Evolutionary conservation across 2,113 vertebrate genomes (phyloP), one percentile per base, ranked within the genome.

Genomic region (Hipposideros armiger): DNA sequence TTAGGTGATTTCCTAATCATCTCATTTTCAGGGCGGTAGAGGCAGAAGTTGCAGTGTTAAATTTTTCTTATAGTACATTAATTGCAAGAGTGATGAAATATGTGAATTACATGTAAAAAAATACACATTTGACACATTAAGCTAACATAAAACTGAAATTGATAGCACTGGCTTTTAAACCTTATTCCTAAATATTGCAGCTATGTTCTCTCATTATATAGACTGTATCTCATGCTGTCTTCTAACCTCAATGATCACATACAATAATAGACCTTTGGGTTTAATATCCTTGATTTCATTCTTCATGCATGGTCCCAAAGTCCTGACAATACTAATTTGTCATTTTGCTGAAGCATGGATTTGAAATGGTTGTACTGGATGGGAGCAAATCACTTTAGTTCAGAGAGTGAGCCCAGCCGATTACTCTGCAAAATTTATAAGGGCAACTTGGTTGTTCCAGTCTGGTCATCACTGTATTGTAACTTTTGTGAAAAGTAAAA

Each of bases 1-100:
- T 97, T 93, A 95, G 11, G 24, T 60, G 52, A 92, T 95, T 96
- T 89, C n/a, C 42, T 91, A 84, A 74, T 87, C 56, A 78, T 67
- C 62, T 96, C 40, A 77, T 72, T 95, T 86, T 84, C 89, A 89
- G 56, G 22, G 45, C 83, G 0, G 32, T 85, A 47, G 72, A 66
- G 70, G 15, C 40, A 93, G 40, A 91, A 87, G 40, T 80, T 91
- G 15, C 15, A 66, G 16, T 72, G 47, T 24, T 11, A 93, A 77
- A 76, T n/a, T 52, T 90, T 96, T 78, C 58, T 93, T 73, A 45
- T 70, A n/a, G 17, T 81, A 73, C 13, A 7, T 66, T 96, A 83
- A 96, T 80, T 93, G 60, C 22, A 91, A 85, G 7, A 52, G 28
- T 87, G 62, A 47, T 78, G 32, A 73, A 81, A 88, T 91, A 52